Evolutionary conservation across 2,797 vertebrate genomes (phyloP), one percentile per base, ranked within the genome.

Genomic region (Eupleurogrammus muticus): DNA sequence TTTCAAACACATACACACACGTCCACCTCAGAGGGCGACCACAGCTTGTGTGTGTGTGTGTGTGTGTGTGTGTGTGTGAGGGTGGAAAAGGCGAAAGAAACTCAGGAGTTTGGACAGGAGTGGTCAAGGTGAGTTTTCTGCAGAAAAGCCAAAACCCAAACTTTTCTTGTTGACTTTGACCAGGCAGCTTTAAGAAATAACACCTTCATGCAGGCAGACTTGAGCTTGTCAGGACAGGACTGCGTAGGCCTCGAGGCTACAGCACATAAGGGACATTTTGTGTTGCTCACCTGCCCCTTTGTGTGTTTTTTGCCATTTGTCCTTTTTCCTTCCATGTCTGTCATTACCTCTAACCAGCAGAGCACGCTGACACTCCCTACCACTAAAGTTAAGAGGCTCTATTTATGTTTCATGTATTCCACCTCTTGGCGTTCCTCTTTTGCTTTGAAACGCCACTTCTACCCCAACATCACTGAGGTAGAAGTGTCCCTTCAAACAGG

Each of bases 61-160:
- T n/a, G n/a, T n/a, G n/a, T n/a, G n/a, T n/a, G n/a, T n/a, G n/a
- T n/a, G n/a, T n/a, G n/a, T n/a, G n/a, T n/a, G 28, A 6, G 53
- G 19, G 1, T 12, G 5, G 4, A 44, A 42, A 6, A 3, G 24
- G 28, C 3, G 6, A 28, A 28, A 58, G 24, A 58, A 17, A 13
- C 55, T 3, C 6, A 21, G 52, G 50, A 67, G 47, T 38, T 53
- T 67, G n/a, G 28, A 1, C 55, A 10, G 8, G 5, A n/a, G 21
- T 14, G 10, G 17, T 7, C 35, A 57, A 86, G 89, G 90, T 89
- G 66, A 86, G 86, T 82, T 61, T 74, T 32, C 46, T 46, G 2
- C 34, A 11, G 2, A 42, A 11, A 44, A 5, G 2, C 1, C 4
- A 28, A 6, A 28, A 28, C 3, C 28, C 17, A 28, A 28, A 5